These are phyloP conservation scores for Microtus oregoni DNA, from an alignment of 2,113 vertebrate genomes.

Conservation along the genomic window DNA sequence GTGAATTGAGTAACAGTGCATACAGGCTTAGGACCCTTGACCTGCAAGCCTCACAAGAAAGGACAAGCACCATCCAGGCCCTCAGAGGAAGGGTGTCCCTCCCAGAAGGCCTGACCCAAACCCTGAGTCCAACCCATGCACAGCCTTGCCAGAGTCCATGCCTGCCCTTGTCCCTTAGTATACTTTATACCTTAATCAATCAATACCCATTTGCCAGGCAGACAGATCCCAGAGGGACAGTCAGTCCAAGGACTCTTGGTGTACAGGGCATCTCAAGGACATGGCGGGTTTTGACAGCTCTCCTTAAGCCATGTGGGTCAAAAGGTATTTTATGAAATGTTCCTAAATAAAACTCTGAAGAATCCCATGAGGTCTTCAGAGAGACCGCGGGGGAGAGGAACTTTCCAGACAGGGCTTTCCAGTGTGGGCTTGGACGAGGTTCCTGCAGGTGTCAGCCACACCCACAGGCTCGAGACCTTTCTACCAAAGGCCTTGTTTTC, in stretches of 20 bases:
- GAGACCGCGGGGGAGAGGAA: neutral
- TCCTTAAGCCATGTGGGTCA: slow-evolving; percentile 6
- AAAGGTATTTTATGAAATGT: slow-evolving; percentile 34
- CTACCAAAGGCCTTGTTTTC: slow-evolving; percentile 5
- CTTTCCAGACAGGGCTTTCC: neutral
- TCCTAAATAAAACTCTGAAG: slow-evolving; percentile 30
- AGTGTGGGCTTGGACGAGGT: neutral
- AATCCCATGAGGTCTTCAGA: slow-evolving; percentile 3
- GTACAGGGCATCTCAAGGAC: neutral
- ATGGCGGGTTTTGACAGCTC: neutral
- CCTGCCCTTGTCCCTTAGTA: neutral
- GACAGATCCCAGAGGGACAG: neutral
- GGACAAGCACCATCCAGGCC: neutral
- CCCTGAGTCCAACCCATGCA: neutral
- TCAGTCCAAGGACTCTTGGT: neutral
- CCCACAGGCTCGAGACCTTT: neutral
- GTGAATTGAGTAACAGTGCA: neutral
- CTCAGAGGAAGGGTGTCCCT: neutral
- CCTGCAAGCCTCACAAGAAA: neutral
- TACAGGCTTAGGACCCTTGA: neutral
- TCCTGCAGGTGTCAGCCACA: neutral
- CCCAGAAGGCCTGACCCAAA: neutral
- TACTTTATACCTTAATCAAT: neutral
- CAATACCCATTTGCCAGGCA: neutral
- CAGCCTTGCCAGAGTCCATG: neutral